Evolutionary conservation across 2,888 invertebrate genomes (phyloP), one percentile per base, ranked within the genome.

Genomic region (Hirtodrosophila duncani): DNA sequence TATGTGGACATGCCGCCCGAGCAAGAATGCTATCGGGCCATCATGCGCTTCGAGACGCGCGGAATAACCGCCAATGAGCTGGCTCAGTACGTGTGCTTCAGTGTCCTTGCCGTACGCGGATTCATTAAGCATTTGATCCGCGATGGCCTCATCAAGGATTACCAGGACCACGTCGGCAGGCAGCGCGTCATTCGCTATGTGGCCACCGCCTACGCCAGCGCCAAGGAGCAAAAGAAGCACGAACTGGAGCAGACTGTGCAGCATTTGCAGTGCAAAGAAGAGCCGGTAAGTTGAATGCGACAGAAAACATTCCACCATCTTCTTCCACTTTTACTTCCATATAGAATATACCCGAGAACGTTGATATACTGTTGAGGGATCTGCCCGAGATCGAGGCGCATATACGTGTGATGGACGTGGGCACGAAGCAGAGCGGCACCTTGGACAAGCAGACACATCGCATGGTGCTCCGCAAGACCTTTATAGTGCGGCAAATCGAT

Each of bases 401-500:
- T n/a, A 37, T 83, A 1, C 72, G 71, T 6, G 45, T n/a, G 0
- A 50, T 62, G 39, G 17, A 21, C 1, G 61, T 63, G 24, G 37
- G 46, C 2, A 21, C 26, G n/a, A 53, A 67, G 13, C 7, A n/a
- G 10, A 29, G 13, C 3, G 56, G 10, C 3, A 34, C 27, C 10
- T 11, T 24, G 3, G 67, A 61, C 1, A 49, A 63, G 7, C 37
- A 51, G 16, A 71, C 80, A 0, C 43, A 51, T 5, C 81, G 82
- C 2, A 68, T 82, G 37, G 26, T 90, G 6, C 85, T 87, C 29
- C 87, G 94, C 41, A 89, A 90, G n/a, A 90, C 90, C 71, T 85
- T 90, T 44, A 90, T 93, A 49, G 86, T 93, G 9, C 88, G 90
- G 49, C 85, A 88, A 5, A 87, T 94, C 0, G 88, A 90, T 46